Conservation (phyloP, 2,113 vertebrate species). For the Epinephelus cyanopodus region DNA sequence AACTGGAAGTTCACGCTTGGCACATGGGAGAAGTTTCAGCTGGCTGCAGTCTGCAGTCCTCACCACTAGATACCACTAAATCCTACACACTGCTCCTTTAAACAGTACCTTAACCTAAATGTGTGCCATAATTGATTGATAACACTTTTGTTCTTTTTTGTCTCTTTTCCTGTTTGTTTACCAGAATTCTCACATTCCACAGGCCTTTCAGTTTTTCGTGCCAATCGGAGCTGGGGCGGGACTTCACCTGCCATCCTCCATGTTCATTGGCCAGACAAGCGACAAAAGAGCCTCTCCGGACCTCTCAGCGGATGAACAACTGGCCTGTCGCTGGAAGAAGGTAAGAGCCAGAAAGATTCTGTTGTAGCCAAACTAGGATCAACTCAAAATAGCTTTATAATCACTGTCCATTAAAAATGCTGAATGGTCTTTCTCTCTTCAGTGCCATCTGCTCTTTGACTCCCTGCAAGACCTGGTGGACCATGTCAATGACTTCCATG, state of each 20-base stretch:
- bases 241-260: conserved; percentile 91
- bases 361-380: neutral
- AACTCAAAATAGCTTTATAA: neutral
- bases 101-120: neutral
- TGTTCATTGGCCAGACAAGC: conserved; percentile 89
- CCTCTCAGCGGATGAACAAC: conserved; percentile 92
- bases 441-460: conserved; percentile 97
- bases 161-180: conserved; percentile 1
- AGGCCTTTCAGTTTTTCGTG: conserved; percentile 93
- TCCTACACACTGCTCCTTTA: neutral
- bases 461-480: conserved; percentile 97
- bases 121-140: neutral
- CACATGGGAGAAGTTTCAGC: too few relatives aligned
- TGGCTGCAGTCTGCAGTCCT: too few relatives aligned
- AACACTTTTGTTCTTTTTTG: neutral
- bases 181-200: conserved; percentile 90
- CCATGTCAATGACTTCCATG: conserved; percentile 96
- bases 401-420: neutral
- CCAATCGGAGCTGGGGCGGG: conserved; percentile 89
- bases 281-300: conserved; percentile 92
- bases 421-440: conserved; percentile 19
- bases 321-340: conserved; percentile 95
- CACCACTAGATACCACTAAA: too few relatives aligned
- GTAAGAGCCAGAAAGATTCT: conserved; percentile 74
- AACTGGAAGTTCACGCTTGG: too few relatives aligned